Evolutionary conservation across 2,888 invertebrate genomes (phyloP).

Genomic region (Alcis repandata): DNA sequence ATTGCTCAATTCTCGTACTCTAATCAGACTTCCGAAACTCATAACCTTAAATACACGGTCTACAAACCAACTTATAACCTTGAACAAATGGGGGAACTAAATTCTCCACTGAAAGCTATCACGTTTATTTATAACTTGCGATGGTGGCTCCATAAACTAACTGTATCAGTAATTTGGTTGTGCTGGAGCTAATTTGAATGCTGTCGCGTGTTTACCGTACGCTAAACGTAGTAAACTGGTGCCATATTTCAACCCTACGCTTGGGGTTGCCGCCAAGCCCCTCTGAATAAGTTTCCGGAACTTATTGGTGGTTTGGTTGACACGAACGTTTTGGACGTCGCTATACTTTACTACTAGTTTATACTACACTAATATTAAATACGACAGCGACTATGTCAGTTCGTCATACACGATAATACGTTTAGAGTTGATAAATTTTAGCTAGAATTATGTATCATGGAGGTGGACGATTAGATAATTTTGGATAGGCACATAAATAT

Average conservation of each 20-base stretch:
- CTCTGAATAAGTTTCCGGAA: slow-evolving; percentile 17
- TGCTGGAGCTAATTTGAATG: slow-evolving; percentile 24
- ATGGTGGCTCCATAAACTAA: not conserved
- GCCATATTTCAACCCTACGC: slow-evolving; percentile 27
- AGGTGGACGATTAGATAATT: too few species aligned
- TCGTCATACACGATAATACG: too few species aligned
- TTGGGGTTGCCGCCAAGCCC: slow-evolving; percentile 25
- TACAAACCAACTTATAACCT: slow-evolving; percentile 8
- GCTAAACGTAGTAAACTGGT: slow-evolving; percentile 32
- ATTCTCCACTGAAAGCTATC: not conserved
- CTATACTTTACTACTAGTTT: not conserved
- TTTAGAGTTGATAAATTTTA: too few species aligned
- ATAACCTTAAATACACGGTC: slow-evolving; percentile 59
- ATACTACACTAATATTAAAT: not conserved
- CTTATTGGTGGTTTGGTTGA: slow-evolving; percentile 23
- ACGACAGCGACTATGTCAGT: too few species aligned
- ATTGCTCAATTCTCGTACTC: slow-evolving; percentile 16
- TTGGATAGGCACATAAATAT: too few species aligned
- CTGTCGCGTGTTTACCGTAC: slow-evolving; percentile 30
- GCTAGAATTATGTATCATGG: too few species aligned
- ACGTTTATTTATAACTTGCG: not conserved
- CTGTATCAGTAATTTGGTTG: not conserved
- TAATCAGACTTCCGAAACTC: slow-evolving; percentile 32
- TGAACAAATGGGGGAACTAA: not conserved
- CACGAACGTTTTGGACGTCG: slow-evolving; percentile 5